Conservation (phyloP, 2,888 invertebrate genomes). For the Leptopilina myrica region DNA sequence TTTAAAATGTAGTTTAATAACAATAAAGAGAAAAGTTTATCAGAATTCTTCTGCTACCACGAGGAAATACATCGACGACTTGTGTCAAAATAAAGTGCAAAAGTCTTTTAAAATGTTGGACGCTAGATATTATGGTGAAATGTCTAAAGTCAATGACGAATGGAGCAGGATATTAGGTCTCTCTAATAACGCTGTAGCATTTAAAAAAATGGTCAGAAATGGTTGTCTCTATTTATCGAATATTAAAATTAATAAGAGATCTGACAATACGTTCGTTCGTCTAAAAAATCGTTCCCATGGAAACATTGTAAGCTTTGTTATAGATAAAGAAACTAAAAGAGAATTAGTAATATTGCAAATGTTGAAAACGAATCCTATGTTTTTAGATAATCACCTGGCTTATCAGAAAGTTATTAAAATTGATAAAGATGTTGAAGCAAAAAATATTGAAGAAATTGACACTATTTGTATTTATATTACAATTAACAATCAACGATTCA, state of each 20-base stretch:
- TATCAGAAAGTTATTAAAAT: background rate
- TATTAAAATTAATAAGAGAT: background rate
- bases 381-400: background rate
- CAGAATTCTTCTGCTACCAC: background rate
- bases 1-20: background rate
- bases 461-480: background rate
- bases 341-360: background rate
- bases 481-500: background rate
- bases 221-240: conserved; percentile 3
- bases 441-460: background rate
- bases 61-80: background rate
- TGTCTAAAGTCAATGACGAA: background rate
- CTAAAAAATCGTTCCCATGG: background rate
- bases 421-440: background rate
- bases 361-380: background rate
- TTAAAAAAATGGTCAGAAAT: background rate
- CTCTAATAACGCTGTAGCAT: background rate
- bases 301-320: conserved; percentile 29
- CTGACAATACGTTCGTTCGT: background rate
- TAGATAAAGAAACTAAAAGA: conserved; percentile 9
- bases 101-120: background rate
- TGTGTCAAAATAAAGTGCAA: background rate
- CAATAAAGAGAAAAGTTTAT: background rate
- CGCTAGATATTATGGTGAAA: conserved; percentile 39
- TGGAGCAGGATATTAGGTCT: background rate